Conservation (phyloP, 2,797 vertebrate genomes). For the Stomatorhinus walkeri region DNA sequence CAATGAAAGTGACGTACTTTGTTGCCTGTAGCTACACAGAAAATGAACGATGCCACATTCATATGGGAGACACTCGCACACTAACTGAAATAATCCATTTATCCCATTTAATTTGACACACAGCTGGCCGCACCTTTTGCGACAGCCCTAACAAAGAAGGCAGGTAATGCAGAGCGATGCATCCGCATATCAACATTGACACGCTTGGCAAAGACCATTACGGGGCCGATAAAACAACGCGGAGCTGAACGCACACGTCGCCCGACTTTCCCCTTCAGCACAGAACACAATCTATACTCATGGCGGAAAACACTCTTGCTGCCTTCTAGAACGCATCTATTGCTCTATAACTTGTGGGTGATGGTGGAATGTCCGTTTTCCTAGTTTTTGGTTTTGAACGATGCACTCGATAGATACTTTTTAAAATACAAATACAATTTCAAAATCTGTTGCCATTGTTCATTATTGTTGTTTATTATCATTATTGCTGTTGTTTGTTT, state of each 20-base stretch:
- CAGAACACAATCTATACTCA: not conserved
- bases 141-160: slow-evolving; percentile 15
- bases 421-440: not conserved
- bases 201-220: slow-evolving; percentile 14
- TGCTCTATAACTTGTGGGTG: not conserved
- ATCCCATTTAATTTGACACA: slow-evolving; percentile 11
- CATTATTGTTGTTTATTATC: not conserved
- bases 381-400: not conserved
- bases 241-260: not conserved
- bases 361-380: not conserved
- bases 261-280: not conserved
- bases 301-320: not conserved
- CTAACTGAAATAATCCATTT: slow-evolving; percentile 9
- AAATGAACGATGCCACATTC: not conserved
- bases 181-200: not conserved
- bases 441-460: not conserved
- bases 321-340: not conserved
- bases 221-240: not conserved
- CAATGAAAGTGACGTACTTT: not conserved
- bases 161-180: not conserved
- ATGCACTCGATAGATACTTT: not conserved
- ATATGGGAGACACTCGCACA: not conserved
- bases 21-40: not conserved
- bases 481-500: not conserved
- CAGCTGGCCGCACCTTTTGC: not conserved